Evolutionary conservation across 2,888 invertebrate species (phyloP).

Genomic region (Crocallis elinguaria): DNA sequence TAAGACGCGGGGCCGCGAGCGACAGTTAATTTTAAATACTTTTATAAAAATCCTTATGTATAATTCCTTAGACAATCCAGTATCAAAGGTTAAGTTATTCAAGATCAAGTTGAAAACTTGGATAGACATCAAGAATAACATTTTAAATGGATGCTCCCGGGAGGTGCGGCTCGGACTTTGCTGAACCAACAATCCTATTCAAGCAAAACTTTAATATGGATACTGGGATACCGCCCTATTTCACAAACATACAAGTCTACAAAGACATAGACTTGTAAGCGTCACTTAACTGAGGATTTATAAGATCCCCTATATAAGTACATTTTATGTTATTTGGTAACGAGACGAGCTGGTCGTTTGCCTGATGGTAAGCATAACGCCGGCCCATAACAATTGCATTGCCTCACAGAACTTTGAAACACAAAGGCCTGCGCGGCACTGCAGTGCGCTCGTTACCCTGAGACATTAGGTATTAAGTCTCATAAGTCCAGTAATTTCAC

Average conservation of each 20-base stretch:
- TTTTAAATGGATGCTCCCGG: constrained; percentile 3
- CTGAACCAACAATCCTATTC: constrained; percentile 9
- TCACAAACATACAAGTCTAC: neutral
- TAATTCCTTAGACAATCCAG: neutral
- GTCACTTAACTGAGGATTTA: neutral
- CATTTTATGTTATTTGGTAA: too few relatives aligned
- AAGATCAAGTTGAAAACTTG: constrained; percentile 4
- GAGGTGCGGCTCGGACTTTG: constrained; percentile 2
- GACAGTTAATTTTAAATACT: too few relatives aligned
- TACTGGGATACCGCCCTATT: neutral
- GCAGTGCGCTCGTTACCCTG: too few relatives aligned
- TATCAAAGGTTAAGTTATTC: neutral
- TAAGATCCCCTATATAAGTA: too few relatives aligned
- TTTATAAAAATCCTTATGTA: neutral
- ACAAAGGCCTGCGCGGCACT: too few relatives aligned
- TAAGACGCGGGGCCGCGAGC: too few relatives aligned
- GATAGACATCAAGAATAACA: constrained; percentile 11
- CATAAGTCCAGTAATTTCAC: too few relatives aligned
- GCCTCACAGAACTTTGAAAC: too few relatives aligned
- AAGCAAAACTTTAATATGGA: constrained; percentile 14
- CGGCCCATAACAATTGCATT: too few relatives aligned
- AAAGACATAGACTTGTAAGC: neutral
- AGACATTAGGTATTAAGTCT: too few relatives aligned
- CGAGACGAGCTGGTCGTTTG: too few relatives aligned
- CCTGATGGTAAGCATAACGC: too few relatives aligned